These are phyloP conservation scores for Microctonus aethiopoides DNA, from an alignment of 2,888 invertebrate species.

Conservation along the genomic window DNA sequence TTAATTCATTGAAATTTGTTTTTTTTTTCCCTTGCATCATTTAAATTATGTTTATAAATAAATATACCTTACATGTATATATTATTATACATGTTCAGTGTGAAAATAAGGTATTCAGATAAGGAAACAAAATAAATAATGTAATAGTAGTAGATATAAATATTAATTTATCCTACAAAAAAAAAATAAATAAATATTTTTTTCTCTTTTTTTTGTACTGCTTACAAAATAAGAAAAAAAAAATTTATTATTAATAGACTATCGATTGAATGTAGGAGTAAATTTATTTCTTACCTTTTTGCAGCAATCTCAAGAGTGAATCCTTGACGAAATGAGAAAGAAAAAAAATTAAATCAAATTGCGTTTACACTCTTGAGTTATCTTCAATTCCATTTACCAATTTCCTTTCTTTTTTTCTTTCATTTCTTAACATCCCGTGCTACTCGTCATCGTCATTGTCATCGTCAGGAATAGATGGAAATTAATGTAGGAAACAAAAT, in stretches of 20 bases:
- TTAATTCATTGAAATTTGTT: slow-evolving; percentile 5
- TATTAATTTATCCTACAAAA: not conserved
- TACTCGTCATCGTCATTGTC: slow-evolving; percentile 13
- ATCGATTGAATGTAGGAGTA: not conserved
- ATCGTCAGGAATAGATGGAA: slow-evolving; percentile 34
- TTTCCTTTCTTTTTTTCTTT: slow-evolving; percentile 1
- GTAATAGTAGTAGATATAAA: no score
- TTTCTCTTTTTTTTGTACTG: not conserved
- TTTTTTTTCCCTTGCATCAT: not conserved
- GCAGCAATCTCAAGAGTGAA: not conserved
- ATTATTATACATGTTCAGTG: no score
- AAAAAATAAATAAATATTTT: not conserved
- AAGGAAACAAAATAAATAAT: no score
- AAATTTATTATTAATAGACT: not conserved
- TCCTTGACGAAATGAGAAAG: not conserved
- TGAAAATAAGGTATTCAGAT: no score
- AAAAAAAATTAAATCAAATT: not conserved
- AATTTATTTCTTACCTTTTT: not conserved
- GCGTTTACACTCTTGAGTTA: not conserved
- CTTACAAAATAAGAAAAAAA: not conserved
- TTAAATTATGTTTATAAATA: no score
- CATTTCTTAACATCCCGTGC: not conserved
- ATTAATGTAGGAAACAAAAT: slow-evolving; percentile 43
- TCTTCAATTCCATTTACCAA: not conserved
- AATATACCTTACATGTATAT: no score